These are phyloP conservation scores for Drosophila cardini DNA, from an alignment of 1,140 invertebrate species.

Conservation along the genomic window DNA sequence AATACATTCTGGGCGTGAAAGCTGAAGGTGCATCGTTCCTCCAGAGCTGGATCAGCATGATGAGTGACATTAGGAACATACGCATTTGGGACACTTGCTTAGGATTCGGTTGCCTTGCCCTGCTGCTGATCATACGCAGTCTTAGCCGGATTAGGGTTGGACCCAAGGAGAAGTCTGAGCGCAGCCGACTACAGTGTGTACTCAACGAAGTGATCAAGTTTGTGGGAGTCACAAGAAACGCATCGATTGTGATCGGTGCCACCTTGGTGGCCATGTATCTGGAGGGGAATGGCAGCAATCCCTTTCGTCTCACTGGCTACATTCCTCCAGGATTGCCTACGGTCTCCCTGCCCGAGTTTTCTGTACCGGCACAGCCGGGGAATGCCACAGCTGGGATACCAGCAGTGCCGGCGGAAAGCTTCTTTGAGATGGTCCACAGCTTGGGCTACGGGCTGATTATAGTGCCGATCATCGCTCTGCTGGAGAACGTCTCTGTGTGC, in stretches of 20 bases:
- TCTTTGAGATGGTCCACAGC: conserved; percentile 90
- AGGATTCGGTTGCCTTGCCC: conserved; percentile 89
- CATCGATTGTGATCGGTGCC: conserved; percentile 90
- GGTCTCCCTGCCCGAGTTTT: conserved; percentile 88
- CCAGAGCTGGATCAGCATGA: conserved; percentile 89
- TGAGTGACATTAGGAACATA: conserved; percentile 87
- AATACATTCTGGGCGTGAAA: conserved; percentile 92
- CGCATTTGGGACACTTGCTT: conserved; percentile 89
- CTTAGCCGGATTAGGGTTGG: conserved; percentile 86
- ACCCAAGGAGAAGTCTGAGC: conserved; percentile 85
- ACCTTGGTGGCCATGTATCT: conserved; percentile 87
- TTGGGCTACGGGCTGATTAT: conserved; percentile 91
- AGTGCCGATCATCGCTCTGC: conserved; percentile 91
- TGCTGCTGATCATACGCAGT: conserved; percentile 90
- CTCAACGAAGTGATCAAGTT: conserved; percentile 88
- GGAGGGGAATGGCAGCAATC: conserved; percentile 66
- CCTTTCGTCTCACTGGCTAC: conserved; percentile 85
- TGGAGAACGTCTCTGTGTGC: conserved; percentile 94
- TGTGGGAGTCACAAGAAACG: conserved; percentile 90
- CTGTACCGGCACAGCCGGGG: conserved; percentile 79
- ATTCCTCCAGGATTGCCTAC: conserved; percentile 90
- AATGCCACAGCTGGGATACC: conserved; percentile 85
- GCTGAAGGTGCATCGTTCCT: conserved; percentile 91
- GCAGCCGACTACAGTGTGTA: conserved; percentile 85
- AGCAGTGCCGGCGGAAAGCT: conserved; percentile 74